Base-by-base conservation (phyloP, 2,888 invertebrate species). In the Homarus gammarus region DNA sequence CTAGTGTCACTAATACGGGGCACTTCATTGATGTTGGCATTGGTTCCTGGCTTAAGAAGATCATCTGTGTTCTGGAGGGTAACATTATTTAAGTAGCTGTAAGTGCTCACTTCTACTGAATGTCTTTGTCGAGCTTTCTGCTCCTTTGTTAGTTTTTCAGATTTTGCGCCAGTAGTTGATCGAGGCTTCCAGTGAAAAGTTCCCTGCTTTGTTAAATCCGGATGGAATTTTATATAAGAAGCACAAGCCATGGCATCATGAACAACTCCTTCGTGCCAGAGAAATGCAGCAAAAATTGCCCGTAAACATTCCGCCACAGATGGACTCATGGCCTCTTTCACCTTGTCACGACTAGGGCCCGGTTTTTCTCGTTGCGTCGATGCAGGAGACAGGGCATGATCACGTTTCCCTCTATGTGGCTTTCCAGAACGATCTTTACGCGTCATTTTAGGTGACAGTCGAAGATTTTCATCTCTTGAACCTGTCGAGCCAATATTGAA, bases 191-290 rank as follows among this genome's bases (percentile, higher is more conserved):
- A 92, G 93, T 93, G 93, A 92, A 94, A 93, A 96, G 95, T 0
- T 92, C 95, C 97, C 93, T 96, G 96, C 93, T 98, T 98, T 31
- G 97, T 97, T 90, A 98, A 94, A 49, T 96, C 96, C 0, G 98
- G 98, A 94, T 98, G 97, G 93, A 99, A 99, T 94, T 98, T 98
- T 12, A 99, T 95, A 93, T 98, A 99, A 0, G 99, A 98, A 0
- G 99, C 98, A 93, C 98, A 99, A 0, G 99, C 98, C 96, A 99
- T 99, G 8, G 99, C 98, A 94, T 99, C 99, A 93, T 99, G 98
- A 0, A 99, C 98, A 77, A 99, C 96, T 22, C 98, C 97, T 94
- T 99, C 99, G 93, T 99, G 99, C 99, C 99, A 99, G 0, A 99
- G 94, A 93, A 99, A 96, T 0, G 99, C 98, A 0, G 99, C 99